Base-by-base conservation (phyloP, 1,140 invertebrate genomes). In the Augochlora pura region DNA sequence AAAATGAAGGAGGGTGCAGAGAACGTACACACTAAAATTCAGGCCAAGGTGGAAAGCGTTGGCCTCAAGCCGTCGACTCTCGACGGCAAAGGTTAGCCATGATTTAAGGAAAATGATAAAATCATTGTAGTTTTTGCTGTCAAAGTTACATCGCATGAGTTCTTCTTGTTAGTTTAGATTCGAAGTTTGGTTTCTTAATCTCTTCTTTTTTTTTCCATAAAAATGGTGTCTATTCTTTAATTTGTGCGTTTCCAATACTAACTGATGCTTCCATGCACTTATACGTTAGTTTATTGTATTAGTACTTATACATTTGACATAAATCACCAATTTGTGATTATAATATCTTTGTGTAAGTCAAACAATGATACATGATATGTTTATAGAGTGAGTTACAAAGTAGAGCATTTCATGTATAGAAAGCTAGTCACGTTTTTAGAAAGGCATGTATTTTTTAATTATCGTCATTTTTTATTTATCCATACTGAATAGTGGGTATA, bases 1-100 rank as follows among this genome's bases (percentile, higher is more conserved):
- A 99, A 98, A 93, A 97, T 99, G 94, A 99, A 99, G 94, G 98
- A 99, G 92, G 97, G 97, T 66, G 98, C 98, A 0, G 98, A 99
- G 92, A 98, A 96, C 85, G 96, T 98, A 73, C 97, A 98, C 85
- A 98, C 97, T 77, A 98, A 98, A 92, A 95, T 99, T 79, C 98
- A 99, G 94, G 97, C 97, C 8, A 99, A 98, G 93, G 97, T 97
- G 54, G 98, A 97, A 90, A 96, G 95, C 82, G 93, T 96, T 74
- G 92, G 92, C 79, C 87, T 93, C 77, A 94, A 92, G 92, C 94
- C 62, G 93, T 94, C 83, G 89, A 94, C 77, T 93, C 94, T 93
- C 80, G 92, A 93, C 46, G 91, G 93, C 79, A 96, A 96, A 94
- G 94, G 94, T 95, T 93, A 94, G 94, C 93, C 87, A 83, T 64